Base-by-base conservation (phyloP, 2,797 vertebrate species). In the Spinus olivaceus region DNA sequence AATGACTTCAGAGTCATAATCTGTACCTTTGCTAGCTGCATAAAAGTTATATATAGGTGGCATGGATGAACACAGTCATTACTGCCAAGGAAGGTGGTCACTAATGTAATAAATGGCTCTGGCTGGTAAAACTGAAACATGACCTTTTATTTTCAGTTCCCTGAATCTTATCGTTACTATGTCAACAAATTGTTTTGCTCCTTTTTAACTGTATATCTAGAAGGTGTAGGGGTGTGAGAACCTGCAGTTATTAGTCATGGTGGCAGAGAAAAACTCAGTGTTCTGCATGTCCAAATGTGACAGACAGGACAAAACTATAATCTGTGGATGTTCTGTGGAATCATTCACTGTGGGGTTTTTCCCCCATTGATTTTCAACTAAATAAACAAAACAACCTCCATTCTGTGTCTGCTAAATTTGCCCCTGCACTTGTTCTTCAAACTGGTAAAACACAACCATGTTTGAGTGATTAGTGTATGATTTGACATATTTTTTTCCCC, bases 271-370 rank as follows among this genome's bases (percentile, higher is more conserved):
- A 89, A 27, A 7, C 16, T 77, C 51, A 9, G 11, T 32, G 9
- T 57, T 84, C 32, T 83, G 18, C 6, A 17, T 67, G 24, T 61
- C 47, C n/a, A 21, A 56, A 28, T 35, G 28, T 11, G 15, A 28
- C 63, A 56, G 37, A 51, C 6, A 1, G 3, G 67, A 37, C 12
- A 44, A 60, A 87, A 6, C 5, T 27, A 2, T 37, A 32, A 20
- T 33, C 1, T 37, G 4, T 14, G 14, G 3, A 9, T 12, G 14
- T 47, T 46, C 25, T 64, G 8, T 76, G 28, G 41, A 21, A 56
- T 42, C 0, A 0, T 39, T 88, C 24, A 12, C 20, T 19, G 12
- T 41, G 15, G 3, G 2, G 0, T 15, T 61, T 30, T 41, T 11
- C 3, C 3, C 9, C 9, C 8, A 4, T 4, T 79, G 3, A 2